Conservation (phyloP, 2,888 invertebrate genomes). For the Calliphora vomitoria region DNA sequence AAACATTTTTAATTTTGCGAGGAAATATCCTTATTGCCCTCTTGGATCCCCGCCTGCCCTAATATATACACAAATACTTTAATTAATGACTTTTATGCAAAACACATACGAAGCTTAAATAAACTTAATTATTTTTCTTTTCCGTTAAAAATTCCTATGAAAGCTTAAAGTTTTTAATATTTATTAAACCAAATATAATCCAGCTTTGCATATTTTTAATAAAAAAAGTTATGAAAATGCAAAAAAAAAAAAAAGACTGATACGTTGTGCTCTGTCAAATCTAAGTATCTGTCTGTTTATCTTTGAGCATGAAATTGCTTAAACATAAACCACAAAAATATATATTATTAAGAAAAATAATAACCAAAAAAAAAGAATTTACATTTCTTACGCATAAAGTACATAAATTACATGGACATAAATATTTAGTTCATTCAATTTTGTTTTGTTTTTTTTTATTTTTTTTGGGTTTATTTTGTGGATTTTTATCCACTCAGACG, state of each 20-base stretch:
- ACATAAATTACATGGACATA: conserved; percentile 41
- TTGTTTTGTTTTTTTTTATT: not conserved
- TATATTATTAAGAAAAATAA: not conserved
- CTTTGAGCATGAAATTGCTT: conserved; percentile 42
- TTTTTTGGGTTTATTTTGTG: not conserved
- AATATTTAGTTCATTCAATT: conserved; percentile 24
- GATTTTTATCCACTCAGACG: conserved; percentile 17
- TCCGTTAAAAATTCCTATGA: no score
- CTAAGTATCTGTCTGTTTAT: not conserved
- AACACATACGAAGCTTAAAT: no score
- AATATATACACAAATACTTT: no score
- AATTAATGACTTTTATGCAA: no score
- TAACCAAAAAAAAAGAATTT: conserved; percentile 2
- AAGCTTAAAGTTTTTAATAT: not conserved
- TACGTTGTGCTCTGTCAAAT: not conserved
- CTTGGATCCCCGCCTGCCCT: no score
- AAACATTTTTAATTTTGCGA: no score
- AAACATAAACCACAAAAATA: not conserved
- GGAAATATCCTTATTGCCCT: no score
- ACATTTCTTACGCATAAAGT: conserved; percentile 44
- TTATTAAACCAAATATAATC: not conserved
- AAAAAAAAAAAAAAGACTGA: not conserved
- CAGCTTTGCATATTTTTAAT: conserved; percentile 35
- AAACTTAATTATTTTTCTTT: no score
- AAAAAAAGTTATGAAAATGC: not conserved